Percentiles rank a stretch among this genome's conserved stretches.
Conservation (phyloP, 2,888 invertebrate genomes). For the Octodonta nipae region DNA sequence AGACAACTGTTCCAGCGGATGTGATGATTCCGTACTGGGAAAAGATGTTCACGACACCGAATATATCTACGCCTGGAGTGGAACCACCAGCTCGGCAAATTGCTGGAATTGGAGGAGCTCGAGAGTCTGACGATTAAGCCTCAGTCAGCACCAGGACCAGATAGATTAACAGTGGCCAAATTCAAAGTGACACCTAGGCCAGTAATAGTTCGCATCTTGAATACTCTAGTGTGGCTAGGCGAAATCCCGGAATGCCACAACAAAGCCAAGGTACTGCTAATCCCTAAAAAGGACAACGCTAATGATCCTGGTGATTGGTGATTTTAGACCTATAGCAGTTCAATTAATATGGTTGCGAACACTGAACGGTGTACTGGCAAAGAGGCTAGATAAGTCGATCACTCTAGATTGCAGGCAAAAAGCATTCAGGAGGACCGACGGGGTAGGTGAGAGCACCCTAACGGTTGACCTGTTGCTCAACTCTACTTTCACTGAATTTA, state of each 20-base stretch:
- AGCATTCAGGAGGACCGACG: background rate
- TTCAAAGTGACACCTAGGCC: background rate
- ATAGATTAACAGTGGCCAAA: background rate
- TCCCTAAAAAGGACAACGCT: background rate
- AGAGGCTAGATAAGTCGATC: background rate
- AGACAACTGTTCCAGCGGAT: no score
- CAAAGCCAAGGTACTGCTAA: background rate
- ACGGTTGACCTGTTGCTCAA: background rate
- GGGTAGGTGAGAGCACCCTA: background rate
- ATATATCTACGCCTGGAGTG: no score
- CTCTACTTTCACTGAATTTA: background rate
- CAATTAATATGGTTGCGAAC: background rate
- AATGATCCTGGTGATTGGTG: background rate
- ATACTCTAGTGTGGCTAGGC: background rate
- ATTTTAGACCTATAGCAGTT: background rate
- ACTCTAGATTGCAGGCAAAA: slow-evolving; percentile 1
- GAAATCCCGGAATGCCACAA: background rate
- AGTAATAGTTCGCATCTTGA: background rate
- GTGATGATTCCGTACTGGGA: no score
- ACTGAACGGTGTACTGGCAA: background rate
- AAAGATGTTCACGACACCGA: no score
- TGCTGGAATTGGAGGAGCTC: no score
- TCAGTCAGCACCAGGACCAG: background rate
- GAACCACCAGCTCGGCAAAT: no score
- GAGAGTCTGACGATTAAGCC: no score